Evolutionary conservation across 2,888 invertebrate genomes (phyloP).

Genomic region (Cetonia aurata): DNA sequence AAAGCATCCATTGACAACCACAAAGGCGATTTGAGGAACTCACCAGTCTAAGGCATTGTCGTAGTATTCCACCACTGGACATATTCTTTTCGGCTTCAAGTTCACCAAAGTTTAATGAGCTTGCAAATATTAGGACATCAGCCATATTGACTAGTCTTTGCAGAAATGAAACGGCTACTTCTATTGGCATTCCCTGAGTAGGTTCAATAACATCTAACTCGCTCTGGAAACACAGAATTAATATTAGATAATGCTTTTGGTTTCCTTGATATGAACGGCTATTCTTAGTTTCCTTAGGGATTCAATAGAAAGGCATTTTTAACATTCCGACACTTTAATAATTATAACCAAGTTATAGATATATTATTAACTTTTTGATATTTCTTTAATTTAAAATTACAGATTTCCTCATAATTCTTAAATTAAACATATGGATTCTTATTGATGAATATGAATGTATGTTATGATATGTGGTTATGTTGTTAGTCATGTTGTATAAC

Average conservation of each 20-base stretch:
- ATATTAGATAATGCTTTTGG: background rate
- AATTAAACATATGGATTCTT: too few relatives aligned
- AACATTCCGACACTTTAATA: too few relatives aligned
- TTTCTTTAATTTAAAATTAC: too few relatives aligned
- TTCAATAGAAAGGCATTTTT: too few relatives aligned
- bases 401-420: too few relatives aligned
- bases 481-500: too few relatives aligned
- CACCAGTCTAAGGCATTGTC: conserved; percentile 95
- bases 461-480: too few relatives aligned
- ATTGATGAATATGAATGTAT: too few relatives aligned
- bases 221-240: conserved; percentile 74
- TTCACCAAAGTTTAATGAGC: conserved; percentile 97
- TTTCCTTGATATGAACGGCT: too few relatives aligned
- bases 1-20: conserved; percentile 15
- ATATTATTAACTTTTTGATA: too few relatives aligned
- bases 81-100: conserved; percentile 99
- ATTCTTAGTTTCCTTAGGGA: too few relatives aligned
- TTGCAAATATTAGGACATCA: conserved; percentile 98
- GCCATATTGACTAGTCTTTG: conserved; percentile 98
- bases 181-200: conserved; percentile 98
- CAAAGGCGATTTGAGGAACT: conserved; percentile 59
- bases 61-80: conserved; percentile 98
- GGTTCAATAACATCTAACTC: conserved; percentile 98
- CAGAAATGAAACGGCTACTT: conserved; percentile 98
- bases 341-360: too few relatives aligned